These are phyloP conservation scores for Casuarius casuarius DNA, from an alignment of 2,113 vertebrate species.

Conservation along the genomic window DNA sequence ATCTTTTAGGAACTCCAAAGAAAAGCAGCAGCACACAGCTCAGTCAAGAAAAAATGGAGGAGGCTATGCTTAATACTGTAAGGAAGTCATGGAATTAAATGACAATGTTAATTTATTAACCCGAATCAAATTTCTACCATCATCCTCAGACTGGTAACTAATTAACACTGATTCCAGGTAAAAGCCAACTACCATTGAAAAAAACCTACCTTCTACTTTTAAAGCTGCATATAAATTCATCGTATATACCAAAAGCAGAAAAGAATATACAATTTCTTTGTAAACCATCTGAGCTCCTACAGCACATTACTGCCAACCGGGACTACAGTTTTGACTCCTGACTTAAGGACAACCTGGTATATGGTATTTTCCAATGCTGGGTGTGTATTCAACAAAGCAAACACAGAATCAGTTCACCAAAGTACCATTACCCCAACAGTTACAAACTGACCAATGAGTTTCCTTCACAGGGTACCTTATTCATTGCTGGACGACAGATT, in stretches of 20 bases:
- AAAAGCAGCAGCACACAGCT: neutral
- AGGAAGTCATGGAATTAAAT: neutral
- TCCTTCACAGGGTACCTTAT: neutral
- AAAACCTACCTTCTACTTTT: neutral
- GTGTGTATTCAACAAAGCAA: neutral
- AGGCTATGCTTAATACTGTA: neutral
- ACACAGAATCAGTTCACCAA: neutral
- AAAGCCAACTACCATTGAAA: neutral
- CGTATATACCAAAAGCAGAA: too few species aligned
- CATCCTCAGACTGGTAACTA: neutral
- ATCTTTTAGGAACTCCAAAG: neutral
- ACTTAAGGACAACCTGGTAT: neutral
- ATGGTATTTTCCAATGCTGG: neutral
- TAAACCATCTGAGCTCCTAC: neutral
- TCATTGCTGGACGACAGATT: accelerated
- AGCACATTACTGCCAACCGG: neutral
- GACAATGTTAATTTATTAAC: neutral
- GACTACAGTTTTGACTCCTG: neutral
- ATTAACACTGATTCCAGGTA: neutral
- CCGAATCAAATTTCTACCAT: neutral
- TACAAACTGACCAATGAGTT: neutral
- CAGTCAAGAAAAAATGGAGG: neutral
- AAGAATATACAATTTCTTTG: too few species aligned
- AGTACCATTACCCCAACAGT: neutral
- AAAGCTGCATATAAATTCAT: neutral